Evolutionary conservation across 1,140 invertebrate species (phyloP).

Genomic region (Pachypsylla venusta): DNA sequence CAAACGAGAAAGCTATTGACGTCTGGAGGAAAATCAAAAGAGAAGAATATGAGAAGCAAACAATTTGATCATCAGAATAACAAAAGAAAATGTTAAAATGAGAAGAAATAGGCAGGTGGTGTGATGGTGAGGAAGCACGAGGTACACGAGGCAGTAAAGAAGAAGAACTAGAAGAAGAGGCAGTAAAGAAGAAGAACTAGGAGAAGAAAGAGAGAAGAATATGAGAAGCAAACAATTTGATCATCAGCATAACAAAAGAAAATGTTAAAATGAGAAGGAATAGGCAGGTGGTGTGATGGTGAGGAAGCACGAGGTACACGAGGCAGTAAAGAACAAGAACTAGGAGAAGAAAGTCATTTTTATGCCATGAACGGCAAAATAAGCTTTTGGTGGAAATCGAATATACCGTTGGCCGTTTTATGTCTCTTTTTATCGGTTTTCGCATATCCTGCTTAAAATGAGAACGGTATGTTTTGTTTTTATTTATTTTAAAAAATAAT

Average conservation of each 20-base stretch:
- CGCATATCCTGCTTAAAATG: too few species aligned
- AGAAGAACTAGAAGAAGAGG: background rate
- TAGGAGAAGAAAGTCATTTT: too few species aligned
- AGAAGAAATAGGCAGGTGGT: background rate
- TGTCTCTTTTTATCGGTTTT: too few species aligned
- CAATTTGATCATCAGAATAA: background rate
- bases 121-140: background rate
- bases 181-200: background rate
- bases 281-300: too few species aligned
- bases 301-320: background rate
- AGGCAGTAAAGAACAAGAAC: background rate
- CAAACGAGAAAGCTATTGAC: background rate
- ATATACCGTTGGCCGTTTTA: too few species aligned
- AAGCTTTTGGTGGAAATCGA: too few species aligned
- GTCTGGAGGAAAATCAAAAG: background rate
- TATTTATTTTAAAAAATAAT: too few species aligned
- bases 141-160: background rate
- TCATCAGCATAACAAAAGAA: background rate
- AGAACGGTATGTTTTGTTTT: too few species aligned
- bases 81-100: background rate
- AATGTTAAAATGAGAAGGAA: background rate
- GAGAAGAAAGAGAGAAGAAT: background rate
- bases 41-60: background rate
- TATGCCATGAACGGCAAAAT: too few species aligned
- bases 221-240: background rate